Evolutionary conservation across 2,797 vertebrate species (phyloP), one percentile per base, ranked within the genome.

Genomic region (Valencia hispanica): DNA sequence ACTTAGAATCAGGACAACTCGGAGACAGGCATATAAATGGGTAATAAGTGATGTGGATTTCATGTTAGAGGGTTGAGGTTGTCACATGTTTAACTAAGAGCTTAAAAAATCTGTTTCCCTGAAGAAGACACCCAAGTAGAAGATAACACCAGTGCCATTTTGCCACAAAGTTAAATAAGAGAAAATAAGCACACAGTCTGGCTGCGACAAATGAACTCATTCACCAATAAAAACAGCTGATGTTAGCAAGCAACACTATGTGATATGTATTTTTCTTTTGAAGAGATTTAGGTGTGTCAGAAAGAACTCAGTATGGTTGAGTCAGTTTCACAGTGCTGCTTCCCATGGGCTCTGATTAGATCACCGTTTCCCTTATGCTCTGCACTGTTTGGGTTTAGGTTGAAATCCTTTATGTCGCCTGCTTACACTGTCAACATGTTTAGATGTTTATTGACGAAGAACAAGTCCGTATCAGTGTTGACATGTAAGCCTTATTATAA

Each of bases 391-490:
- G 89, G 83, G 82, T 84, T 91, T 53, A 30, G 79, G 57, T 78
- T 71, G 47, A 75, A 86, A 80, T 84, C 86, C 82, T 73, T 82
- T 77, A 48, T 84, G 88, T 74, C 59, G 80, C 74, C 81, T 94
- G 93, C 88, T 94, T 88, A 91, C 87, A 91, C 86, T 91, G 85
- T 79, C 77, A 90, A 88, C 90, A 92, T 66, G 75, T 82, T 79
- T 10, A 27, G 32, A 22, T 88, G 87, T 92, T 89, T 94, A 77
- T 86, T 61, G 77, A 88, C 83, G 86, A 55, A 50, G 77, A 30
- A 72, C 84, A 74, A 80, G 71, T 84, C 81, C 45, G 57, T 12
- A 15, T 47, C 30, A 1, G 30, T 91, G 90, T 93, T 93, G 91
- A 93, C 87, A 92, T 92, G 77, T 92, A 85, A 91, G 91, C 81